Conservation (phyloP, 2,797 vertebrate genomes). For the Melanotaenia trifasciata region DNA sequence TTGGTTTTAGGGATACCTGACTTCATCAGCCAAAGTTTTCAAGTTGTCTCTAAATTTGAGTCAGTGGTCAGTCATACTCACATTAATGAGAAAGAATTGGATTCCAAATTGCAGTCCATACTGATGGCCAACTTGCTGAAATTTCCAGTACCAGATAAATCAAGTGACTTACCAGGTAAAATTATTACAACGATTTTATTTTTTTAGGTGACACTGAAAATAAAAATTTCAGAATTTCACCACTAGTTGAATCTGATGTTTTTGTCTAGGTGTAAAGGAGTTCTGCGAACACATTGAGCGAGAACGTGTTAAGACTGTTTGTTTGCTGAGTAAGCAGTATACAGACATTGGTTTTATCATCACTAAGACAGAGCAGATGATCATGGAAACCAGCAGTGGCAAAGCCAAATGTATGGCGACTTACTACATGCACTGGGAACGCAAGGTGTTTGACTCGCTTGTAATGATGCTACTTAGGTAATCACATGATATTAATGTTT, state of each 20-base stretch:
- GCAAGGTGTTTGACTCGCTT: conserved; percentile 85
- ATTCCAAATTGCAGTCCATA: conserved; percentile 83
- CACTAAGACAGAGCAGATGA: conserved; percentile 88
- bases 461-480: conserved; percentile 91
- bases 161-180: conserved; percentile 86
- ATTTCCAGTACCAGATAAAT: conserved; percentile 71
- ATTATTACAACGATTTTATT: background rate
- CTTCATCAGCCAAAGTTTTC: conserved; percentile 83
- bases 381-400: conserved; percentile 88
- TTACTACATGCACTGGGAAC: conserved; percentile 93
- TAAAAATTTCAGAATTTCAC: background rate
- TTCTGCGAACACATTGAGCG: conserved; percentile 88
- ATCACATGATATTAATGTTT: conserved; percentile 34
- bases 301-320: conserved; percentile 84
- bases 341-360: conserved; percentile 87
- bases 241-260: background rate
- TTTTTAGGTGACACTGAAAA: background rate
- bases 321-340: conserved; percentile 85
- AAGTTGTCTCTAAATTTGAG: conserved; percentile 88
- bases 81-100: conserved; percentile 87
- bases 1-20: conserved; percentile 85
- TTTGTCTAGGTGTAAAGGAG: conserved; percentile 86
- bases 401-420: conserved; percentile 84
- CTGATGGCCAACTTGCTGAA: conserved; percentile 89
- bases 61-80: conserved; percentile 88